A percentile compares a stretch with the other conserved stretches of the same genome.
Conservation (phyloP, 2,113 vertebrate genomes). For the Illadopsis cleaveri region DNA sequence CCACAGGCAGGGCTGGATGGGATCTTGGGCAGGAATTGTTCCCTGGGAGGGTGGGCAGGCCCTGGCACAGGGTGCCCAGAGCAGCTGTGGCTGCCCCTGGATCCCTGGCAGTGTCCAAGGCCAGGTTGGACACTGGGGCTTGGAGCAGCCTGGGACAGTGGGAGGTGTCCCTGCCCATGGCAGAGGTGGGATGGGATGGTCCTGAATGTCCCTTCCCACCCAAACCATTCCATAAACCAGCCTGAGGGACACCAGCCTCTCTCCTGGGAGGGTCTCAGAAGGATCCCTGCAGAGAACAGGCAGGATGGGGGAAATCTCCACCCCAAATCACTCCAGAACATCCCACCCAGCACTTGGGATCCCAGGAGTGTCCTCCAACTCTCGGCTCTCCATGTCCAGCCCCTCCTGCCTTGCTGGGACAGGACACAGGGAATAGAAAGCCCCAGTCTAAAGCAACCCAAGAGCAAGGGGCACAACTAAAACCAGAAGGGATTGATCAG, state of each 20-base stretch:
- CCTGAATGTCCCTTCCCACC: neutral
- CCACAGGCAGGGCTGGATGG: neutral
- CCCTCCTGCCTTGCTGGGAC: neutral
- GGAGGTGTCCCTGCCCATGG: neutral
- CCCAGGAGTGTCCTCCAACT: neutral
- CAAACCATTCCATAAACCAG: neutral
- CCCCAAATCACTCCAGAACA: neutral
- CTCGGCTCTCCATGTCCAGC: neutral
- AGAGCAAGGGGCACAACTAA: neutral
- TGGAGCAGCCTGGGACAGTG: neutral
- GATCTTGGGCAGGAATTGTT: neutral
- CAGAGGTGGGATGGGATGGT: rapidly evolving
- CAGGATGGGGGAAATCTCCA: neutral
- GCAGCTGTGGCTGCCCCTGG: neutral
- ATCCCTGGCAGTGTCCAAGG: neutral
- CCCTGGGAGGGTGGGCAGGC: neutral
- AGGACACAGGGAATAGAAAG: neutral
- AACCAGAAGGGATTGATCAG: neutral
- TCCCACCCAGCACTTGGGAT: neutral
- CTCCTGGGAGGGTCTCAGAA: neutral
- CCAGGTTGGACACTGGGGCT: neutral
- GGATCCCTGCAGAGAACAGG: neutral
- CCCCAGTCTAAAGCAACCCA: neutral
- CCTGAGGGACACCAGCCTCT: neutral
- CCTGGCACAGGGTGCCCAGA: neutral